Percentiles rank a stretch among this genome's conserved stretches.
Conservation (phyloP, 2,113 vertebrate species). For the Cephalophus harveyi region DNA sequence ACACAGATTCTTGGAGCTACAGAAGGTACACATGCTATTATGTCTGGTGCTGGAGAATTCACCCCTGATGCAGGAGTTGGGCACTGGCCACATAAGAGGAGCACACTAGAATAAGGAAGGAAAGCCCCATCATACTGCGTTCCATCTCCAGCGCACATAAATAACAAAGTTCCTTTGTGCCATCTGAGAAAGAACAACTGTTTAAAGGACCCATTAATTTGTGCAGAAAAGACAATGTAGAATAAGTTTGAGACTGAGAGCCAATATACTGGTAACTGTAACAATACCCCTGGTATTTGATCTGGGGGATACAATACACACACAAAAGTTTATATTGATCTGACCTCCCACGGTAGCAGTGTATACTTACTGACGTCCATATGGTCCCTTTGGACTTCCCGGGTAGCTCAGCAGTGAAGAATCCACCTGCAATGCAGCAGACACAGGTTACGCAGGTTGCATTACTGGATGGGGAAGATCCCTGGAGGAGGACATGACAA, state of each 20-base stretch:
- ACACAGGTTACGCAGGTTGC: not conserved
- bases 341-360: not conserved
- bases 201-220: not conserved
- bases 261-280: not conserved
- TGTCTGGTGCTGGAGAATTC: too few relatives aligned
- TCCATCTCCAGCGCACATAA: rapidly evolving
- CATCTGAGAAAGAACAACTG: not conserved
- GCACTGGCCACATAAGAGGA: not conserved
- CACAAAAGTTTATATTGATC: not conserved
- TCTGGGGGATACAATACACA: not conserved
- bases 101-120: not conserved
- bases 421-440: not conserved
- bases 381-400: not conserved
- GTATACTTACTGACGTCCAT: not conserved
- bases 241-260: not conserved
- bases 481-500: not conserved
- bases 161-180: not conserved
- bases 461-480: not conserved
- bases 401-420: not conserved
- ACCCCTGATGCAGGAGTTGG: too few relatives aligned
- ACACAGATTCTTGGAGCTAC: not conserved
- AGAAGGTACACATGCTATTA: not conserved
- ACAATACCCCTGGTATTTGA: not conserved
- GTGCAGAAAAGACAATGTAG: not conserved
- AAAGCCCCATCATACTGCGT: not conserved